Evolutionary conservation across 2,797 vertebrate genomes (phyloP).

Genomic region (Brachymystax lenok): DNA sequence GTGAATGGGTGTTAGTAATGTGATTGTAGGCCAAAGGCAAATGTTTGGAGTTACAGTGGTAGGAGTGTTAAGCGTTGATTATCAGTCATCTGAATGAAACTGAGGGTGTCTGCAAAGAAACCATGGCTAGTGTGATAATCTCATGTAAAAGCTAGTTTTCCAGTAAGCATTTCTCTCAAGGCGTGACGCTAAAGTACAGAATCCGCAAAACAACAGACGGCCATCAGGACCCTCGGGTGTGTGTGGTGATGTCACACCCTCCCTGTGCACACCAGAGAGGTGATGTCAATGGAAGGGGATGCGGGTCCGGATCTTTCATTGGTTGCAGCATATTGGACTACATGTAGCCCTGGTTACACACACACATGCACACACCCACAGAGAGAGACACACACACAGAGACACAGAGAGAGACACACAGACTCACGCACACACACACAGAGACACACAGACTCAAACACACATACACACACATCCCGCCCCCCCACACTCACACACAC

Average conservation of each 20-base stretch:
- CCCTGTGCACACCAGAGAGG: constrained; percentile 29
- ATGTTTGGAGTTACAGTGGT: not conserved
- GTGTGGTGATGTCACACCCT: not conserved
- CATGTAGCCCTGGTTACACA: constrained; percentile 10
- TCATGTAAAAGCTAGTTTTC: not conserved
- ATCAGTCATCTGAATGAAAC: too few relatives aligned
- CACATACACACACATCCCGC: too few relatives aligned
- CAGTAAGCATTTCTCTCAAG: not conserved
- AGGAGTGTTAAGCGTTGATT: too few relatives aligned
- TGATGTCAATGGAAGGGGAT: constrained; percentile 49
- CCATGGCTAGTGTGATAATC: not conserved
- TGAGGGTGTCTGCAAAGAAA: too few relatives aligned
- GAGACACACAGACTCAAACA: not conserved
- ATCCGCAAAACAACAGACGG: not conserved
- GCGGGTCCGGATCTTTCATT: constrained; percentile 41
- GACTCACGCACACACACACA: not conserved
- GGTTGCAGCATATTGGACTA: constrained; percentile 41
- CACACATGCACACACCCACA: not conserved
- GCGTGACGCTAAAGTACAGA: not conserved
- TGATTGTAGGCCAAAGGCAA: not conserved
- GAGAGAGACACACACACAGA: too few relatives aligned
- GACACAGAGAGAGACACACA: not conserved
- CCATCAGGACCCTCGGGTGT: not conserved
- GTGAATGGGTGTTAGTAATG: too few relatives aligned
- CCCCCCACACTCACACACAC: not conserved